Evolutionary conservation across 2,888 invertebrate species (phyloP).

Genomic region (Drosophila barbarae): DNA sequence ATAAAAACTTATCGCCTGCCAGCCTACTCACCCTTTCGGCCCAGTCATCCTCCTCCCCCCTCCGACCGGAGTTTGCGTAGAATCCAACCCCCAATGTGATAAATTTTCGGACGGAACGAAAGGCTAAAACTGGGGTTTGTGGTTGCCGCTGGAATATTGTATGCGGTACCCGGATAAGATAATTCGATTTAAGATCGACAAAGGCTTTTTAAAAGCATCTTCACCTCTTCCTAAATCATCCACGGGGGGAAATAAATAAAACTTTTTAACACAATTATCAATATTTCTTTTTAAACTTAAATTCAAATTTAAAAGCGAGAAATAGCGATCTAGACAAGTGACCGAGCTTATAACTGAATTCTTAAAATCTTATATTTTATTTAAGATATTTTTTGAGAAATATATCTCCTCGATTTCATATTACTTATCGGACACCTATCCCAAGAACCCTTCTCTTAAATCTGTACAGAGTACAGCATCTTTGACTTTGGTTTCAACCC

Average conservation of each 20-base stretch:
- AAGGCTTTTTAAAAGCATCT: constrained; percentile 6
- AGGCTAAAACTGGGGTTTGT: constrained; percentile 18
- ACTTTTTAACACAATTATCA: not conserved
- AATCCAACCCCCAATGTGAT: constrained; percentile 57
- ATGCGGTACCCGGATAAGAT: constrained; percentile 14
- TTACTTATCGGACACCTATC: not conserved
- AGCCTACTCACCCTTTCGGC: constrained; percentile 11
- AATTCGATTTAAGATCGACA: constrained; percentile 11
- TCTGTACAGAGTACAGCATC: constrained; percentile 46
- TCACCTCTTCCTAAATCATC: not conserved
- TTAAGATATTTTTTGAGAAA: too few relatives aligned
- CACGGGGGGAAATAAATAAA: not conserved
- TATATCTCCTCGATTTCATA: too few relatives aligned
- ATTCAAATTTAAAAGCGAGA: not conserved
- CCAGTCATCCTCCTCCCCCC: constrained; percentile 7
- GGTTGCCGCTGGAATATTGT: constrained; percentile 22
- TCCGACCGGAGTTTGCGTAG: constrained; percentile 30
- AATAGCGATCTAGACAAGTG: not conserved
- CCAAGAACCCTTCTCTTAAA: constrained; percentile 2
- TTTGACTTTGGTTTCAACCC: constrained; percentile 52
- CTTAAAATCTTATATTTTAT: not conserved
- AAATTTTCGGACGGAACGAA: constrained; percentile 24
- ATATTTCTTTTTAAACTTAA: not conserved
- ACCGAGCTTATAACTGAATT: too few relatives aligned
- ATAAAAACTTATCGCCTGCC: constrained; percentile 73